Base-by-base conservation (phyloP, 2,113 vertebrate species). In the Podocnemis expansa region DNA sequence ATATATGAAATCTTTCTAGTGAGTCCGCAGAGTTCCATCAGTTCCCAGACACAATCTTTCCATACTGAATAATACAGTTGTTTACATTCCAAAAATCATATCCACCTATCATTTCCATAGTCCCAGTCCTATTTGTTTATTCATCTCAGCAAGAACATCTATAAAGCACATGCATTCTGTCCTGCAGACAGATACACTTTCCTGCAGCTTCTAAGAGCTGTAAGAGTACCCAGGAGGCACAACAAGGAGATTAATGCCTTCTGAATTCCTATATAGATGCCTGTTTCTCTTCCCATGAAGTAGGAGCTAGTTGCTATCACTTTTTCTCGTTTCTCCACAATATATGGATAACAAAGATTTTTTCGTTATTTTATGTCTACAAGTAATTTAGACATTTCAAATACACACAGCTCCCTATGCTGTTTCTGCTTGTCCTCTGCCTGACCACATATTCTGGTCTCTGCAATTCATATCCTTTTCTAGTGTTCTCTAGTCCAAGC, bases 91-190 rank as follows among this genome's bases (percentile, higher is more conserved):
- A 83, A 94, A 82, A 47, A 96, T 84, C 52, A 89, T 92, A 89
- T 52, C 91, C 93, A 88, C 78, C 85, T 85, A 92, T 85, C 90
- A 91, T 83, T 94, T 93, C 94, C 83, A 85, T 54, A 95, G 79
- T 96, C 88, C 80, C 17, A n/a, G 88, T 54, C 87, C 88, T 96
- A 45, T 96, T 97, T 97, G 96, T 95, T 96, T 97, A 97, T 97
- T 95, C 0, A 0, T 88, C 94, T 96, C 52, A 47, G 87, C 73
- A 91, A 96, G 91, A 93, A 95, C 29, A 27, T 80, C 96, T 96
- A 95, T 96, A 97, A 97, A 97, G 92, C 80, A 80, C 54, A 88
- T 25, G 38, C 80, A 94, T 89, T 83, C 54, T 87, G 81, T 94
- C 87, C 78, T 78, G 41, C 96, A 97, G 91, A 80, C 83, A 85